Evolutionary conservation across 2,113 vertebrate species (phyloP), one percentile per base, ranked within the genome.

Genomic region (Sclerurus mexicanus): DNA sequence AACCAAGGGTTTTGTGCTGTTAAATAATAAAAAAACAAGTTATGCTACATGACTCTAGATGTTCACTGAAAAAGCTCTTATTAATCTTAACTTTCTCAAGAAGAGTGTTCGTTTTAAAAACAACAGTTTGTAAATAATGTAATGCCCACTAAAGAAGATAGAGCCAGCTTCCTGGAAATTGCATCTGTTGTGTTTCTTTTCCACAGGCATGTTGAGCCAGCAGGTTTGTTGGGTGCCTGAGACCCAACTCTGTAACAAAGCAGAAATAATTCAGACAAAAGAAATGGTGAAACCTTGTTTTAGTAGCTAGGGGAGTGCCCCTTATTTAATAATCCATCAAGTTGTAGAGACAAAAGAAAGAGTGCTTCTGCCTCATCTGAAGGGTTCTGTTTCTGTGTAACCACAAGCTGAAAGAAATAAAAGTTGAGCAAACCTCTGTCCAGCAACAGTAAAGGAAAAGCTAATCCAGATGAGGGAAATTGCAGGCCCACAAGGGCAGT

Each of bases 101-200:
- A 94, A 87, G 87, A 96, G 47, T 69, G 89, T 93, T 93, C 28
- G 60, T 96, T 97, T 97, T 96, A 95, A 95, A 97, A 96, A 93
- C 39, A 74, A 84, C 10, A 4, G 56, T 74, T 84, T 97, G 94
- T 97, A 97, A 96, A 89, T 98, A 98, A 59, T 53, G 21, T 79
- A 95, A 96, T 94, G 94, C 88, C 96, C 96, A 97, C 96, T 90
- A 53, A 89, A 74, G 90, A 94, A 69, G 96, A 63, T 91, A 95
- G 95, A 97, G 82, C 94, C 97, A 97, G 95, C 94, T 97, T 96
- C 96, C 97, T 97, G 96, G 97, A 96, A 94, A 89, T 83, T 77
- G 87, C 90, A 95, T 82, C 95, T 35, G 16, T 76, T 62, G 67
- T 73, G 91, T 87, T 96, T 95, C 81, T 96, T 90, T 87, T 94